Evolutionary conservation across 1,140 invertebrate species (phyloP).

Genomic region (Orchesella cincta): DNA sequence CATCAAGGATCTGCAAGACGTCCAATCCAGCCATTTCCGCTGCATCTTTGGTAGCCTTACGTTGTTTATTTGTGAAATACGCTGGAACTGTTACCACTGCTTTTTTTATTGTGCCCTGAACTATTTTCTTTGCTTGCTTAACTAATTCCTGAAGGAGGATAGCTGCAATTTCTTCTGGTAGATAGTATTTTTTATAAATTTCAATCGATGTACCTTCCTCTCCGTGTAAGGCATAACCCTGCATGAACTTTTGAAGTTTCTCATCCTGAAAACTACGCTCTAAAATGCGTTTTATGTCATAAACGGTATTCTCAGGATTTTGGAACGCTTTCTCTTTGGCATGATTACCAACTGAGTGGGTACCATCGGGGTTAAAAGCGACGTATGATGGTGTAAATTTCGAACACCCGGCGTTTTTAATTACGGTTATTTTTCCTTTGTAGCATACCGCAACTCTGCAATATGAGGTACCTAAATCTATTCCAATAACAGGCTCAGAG

Average conservation of each 20-base stretch:
- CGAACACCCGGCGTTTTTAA: conserved; percentile 97
- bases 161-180: not conserved
- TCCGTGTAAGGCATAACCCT: conserved; percentile 59
- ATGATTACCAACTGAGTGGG: conserved; percentile 94
- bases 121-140: conserved; percentile 45
- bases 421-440: conserved; percentile 89
- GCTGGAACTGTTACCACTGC: conserved; percentile 25
- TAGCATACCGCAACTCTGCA: not conserved
- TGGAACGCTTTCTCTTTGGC: conserved; percentile 97
- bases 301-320: conserved; percentile 96
- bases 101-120: not conserved
- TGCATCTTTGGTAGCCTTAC: conserved; percentile 52
- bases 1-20: conserved; percentile 19
- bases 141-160: conserved; percentile 61
- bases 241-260: conserved; percentile 62
- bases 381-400: conserved; percentile 97
- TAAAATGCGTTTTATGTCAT: conserved; percentile 68
- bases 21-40: conserved; percentile 52
- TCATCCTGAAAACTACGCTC: conserved; percentile 62
- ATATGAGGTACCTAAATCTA: not conserved
- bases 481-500: not conserved
- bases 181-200: conserved; percentile 14
- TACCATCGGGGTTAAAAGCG: conserved; percentile 91
- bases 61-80: conserved; percentile 54
- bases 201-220: conserved; percentile 56